Evolutionary conservation across 2,797 vertebrate species (phyloP), one percentile per base, ranked within the genome.

Genomic region (Triplophysa yarkandensis): DNA sequence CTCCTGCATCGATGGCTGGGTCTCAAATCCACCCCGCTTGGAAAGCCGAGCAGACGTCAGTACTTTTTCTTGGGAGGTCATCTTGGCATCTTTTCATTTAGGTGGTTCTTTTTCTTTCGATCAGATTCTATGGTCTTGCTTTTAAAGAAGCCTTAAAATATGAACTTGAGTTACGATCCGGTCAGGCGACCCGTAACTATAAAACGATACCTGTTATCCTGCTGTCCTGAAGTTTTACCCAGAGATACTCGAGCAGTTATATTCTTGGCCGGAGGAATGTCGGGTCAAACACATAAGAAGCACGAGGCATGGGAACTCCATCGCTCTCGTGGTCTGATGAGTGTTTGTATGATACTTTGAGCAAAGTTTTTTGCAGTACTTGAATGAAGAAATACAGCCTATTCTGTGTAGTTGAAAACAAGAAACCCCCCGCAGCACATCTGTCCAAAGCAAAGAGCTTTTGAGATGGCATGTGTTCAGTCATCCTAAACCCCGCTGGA

Each of bases 141-240:
- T 89, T 88, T 93, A 86, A 90, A 88, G 92, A 93, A 93, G 94
- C 94, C 94, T 92, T 93, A 91, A 84, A 87, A 87, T 87, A 89
- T 91, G 86, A 84, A 92, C 91, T 83, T 19, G 57, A 73, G 74
- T 83, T 65, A 77, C 82, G 83, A 86, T 78, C 82, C 87, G 83
- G 87, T 86, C 80, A 52, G 39, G 89, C 88, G 81, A 86, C 89
- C 88, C 79, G 83, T 84, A 81, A 87, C 83, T 86, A 84, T 80
- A 61, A 88, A 87, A 87, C 83, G 93, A 94, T 94, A 94, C 94
- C 91, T 86, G 91, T 87, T 89, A 86, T 82, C 90, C 90, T 76
- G 86, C 91, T 94, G 89, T 85, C 88, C 89, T 93, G 65, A 92
- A 90, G 81, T 87, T 62, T 19, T 84, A 87, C 44, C 71, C 70